Evolutionary conservation across 2,888 invertebrate species (phyloP), one percentile per base, ranked within the genome.

Genomic region (Criorhina ranunculi): DNA sequence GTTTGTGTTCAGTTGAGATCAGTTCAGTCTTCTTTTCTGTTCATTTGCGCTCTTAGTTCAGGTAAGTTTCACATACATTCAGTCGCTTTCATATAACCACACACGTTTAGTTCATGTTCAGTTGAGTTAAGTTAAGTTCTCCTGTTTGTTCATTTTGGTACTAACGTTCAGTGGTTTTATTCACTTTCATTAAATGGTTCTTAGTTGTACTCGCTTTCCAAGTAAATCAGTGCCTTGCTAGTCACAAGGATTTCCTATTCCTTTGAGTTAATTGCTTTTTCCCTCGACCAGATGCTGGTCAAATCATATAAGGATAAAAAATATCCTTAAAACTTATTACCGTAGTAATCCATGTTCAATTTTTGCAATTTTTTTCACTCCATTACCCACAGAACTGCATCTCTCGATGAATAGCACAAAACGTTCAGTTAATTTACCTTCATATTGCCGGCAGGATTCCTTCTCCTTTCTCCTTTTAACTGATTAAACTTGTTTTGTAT

Each of bases 391-490:
- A 57, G 46, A 49, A 67, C n/a, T 42, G 55, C 62, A 75, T 70
- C 24, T 70, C 24, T 24, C 80, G 49, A 69, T 69, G 76, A 69
- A 64, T 64, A 62, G 75, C 73, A 15, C 11, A 15, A 59, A 64
- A 57, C 24, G 64, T 51, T 44, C 79, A 75, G 75, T 75, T 75
- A 80, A 80, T 80, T 80, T 80, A n/a, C n/a, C 60, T 40, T 57
- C 57, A 19, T 33, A 35, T 19, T 19, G 57, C 57, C 79, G 60
- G 9, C 51, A 42, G 66, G 60, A 73, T 49, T 33, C 67, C 31
- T 49, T 53, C 60, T 12, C 44, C 17, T 44, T 62, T 67, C 40
- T 59, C 51, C 69, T 60, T 72, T 77, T 59, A 77, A 51, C 59
- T 59, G 77, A 82, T 82, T 77, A 66, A 76, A 76, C 59, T 72